These are phyloP conservation scores for Eira barbara DNA, from an alignment of 2,113 vertebrate species.

Conservation along the genomic window DNA sequence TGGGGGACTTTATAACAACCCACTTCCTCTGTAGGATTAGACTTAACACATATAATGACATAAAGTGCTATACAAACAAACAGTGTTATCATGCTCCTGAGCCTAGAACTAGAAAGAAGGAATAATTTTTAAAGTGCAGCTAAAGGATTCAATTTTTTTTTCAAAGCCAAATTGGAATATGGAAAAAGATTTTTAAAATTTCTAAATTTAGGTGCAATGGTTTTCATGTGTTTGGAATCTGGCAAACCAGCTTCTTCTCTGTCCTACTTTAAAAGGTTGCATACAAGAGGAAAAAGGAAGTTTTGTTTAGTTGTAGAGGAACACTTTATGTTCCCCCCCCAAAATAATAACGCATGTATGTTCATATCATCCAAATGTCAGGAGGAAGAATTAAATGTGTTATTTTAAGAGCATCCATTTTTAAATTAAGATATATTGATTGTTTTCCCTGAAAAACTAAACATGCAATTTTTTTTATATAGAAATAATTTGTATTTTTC, in stretches of 20 bases:
- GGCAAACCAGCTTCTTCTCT: slow-evolving; percentile 37
- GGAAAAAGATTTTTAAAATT: slow-evolving; percentile 34
- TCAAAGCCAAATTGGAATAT: slow-evolving; percentile 67
- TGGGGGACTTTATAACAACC: not conserved
- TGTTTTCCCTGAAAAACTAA: slow-evolving; percentile 34
- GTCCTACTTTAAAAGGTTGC: slow-evolving; percentile 52
- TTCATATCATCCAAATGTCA: not conserved
- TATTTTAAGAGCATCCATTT: not conserved
- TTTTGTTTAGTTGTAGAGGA: not conserved
- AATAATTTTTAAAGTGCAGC: slow-evolving; percentile 38
- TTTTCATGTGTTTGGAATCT: slow-evolving; percentile 48
- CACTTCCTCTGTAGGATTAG: slow-evolving; percentile 24
- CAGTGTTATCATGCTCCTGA: not conserved
- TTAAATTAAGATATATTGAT: not conserved
- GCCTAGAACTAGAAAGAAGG: not conserved
- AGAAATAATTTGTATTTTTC: slow-evolving; percentile 7
- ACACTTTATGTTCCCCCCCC: not conserved
- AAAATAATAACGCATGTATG: not conserved
- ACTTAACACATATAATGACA: slow-evolving; percentile 29
- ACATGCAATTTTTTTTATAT: not conserved
- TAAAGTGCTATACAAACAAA: slow-evolving; percentile 26
- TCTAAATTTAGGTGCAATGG: slow-evolving; percentile 66
- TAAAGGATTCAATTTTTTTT: slow-evolving; percentile 48
- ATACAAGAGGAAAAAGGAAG: not conserved
- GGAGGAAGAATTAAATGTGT: not conserved